Conservation (phyloP, 2,113 vertebrate genomes). For the Pao palembangensis region DNA sequence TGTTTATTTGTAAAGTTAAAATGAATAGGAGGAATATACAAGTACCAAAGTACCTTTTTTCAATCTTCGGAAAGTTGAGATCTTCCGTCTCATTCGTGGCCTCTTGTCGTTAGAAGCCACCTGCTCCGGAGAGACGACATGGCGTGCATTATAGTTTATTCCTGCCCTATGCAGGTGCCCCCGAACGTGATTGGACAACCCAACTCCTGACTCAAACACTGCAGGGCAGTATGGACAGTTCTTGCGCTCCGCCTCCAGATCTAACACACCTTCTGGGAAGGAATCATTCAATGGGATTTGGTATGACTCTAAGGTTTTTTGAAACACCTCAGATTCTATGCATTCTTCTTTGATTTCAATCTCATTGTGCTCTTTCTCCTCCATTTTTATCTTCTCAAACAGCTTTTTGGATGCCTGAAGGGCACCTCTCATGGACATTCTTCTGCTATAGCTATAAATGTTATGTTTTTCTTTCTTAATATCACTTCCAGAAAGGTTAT, state of each 20-base stretch:
- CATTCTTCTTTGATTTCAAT: constrained; percentile 70
- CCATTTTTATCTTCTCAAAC: constrained; percentile 67
- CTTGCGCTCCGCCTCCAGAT: constrained; percentile 79
- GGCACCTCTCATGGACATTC: constrained; percentile 71
- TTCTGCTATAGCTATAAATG: constrained; percentile 68
- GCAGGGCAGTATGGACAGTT: constrained; percentile 91
- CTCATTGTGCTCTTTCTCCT: constrained; percentile 41
- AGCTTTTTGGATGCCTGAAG: constrained; percentile 65
- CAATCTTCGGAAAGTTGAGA: constrained; percentile 82
- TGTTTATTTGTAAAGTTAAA: not conserved
- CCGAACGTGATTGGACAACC: constrained; percentile 90
- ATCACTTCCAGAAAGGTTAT: constrained; percentile 41
- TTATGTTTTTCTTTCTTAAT: constrained; percentile 63
- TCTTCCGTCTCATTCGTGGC: constrained; percentile 86
- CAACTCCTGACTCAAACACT: constrained; percentile 92
- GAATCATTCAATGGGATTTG: constrained; percentile 52
- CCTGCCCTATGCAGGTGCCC: constrained; percentile 93
- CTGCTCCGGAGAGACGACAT: constrained; percentile 88
- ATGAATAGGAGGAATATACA: not conserved
- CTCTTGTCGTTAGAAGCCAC: constrained; percentile 90
- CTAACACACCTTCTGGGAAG: constrained; percentile 45
- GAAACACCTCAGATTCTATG: constrained; percentile 66
- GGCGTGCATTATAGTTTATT: constrained; percentile 88
- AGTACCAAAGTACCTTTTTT: constrained; percentile 82
- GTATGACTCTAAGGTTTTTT: constrained; percentile 50